A percentile compares a stretch with the other conserved stretches of the same genome.
Evolutionary conservation across 2,797 vertebrate species (phyloP).

Genomic region (Fistularia commersonii): DNA sequence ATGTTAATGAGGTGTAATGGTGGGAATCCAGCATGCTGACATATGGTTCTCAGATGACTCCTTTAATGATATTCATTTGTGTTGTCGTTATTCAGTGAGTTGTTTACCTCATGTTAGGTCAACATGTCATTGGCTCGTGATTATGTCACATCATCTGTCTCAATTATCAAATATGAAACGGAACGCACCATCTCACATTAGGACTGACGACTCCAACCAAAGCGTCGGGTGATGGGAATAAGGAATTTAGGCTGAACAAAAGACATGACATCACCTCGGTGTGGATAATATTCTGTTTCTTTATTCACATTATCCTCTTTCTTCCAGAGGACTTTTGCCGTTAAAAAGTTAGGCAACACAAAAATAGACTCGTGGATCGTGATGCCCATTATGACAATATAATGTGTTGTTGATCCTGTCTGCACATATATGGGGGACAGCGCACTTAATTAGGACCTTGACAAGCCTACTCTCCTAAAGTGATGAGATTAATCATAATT

Average conservation of each 20-base stretch:
- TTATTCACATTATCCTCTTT: slow-evolving; percentile 54
- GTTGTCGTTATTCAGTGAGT: slow-evolving; percentile 66
- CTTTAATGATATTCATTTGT: slow-evolving; percentile 76
- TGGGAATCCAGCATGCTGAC: slow-evolving; percentile 76
- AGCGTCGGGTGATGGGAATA: slow-evolving; percentile 31
- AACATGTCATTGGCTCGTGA: slow-evolving; percentile 70
- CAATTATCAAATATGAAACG: slow-evolving; percentile 70
- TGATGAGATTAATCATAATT: slow-evolving; percentile 99
- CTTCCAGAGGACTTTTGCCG: slow-evolving; percentile 58
- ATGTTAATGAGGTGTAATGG: slow-evolving; percentile 79
- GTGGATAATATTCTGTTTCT: slow-evolving; percentile 31
- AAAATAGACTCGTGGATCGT: slow-evolving; percentile 83
- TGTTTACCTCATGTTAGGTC: slow-evolving; percentile 77
- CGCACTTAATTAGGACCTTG: slow-evolving; percentile 99
- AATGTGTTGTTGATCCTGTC: slow-evolving; percentile 91
- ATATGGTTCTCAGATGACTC: slow-evolving; percentile 77
- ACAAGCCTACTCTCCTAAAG: slow-evolving; percentile 95
- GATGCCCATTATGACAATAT: slow-evolving; percentile 93
- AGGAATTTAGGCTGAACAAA: slow-evolving; percentile 13
- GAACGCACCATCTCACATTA: slow-evolving; percentile 43
- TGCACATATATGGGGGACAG: slow-evolving; percentile 91
- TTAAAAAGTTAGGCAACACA: slow-evolving; percentile 75
- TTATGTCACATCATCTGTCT: slow-evolving; percentile 75
- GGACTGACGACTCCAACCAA: slow-evolving; percentile 37
- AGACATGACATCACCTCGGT: slow-evolving; percentile 43